Conservation (phyloP, 1,140 invertebrate species). For the Nixonia krombeini region DNA sequence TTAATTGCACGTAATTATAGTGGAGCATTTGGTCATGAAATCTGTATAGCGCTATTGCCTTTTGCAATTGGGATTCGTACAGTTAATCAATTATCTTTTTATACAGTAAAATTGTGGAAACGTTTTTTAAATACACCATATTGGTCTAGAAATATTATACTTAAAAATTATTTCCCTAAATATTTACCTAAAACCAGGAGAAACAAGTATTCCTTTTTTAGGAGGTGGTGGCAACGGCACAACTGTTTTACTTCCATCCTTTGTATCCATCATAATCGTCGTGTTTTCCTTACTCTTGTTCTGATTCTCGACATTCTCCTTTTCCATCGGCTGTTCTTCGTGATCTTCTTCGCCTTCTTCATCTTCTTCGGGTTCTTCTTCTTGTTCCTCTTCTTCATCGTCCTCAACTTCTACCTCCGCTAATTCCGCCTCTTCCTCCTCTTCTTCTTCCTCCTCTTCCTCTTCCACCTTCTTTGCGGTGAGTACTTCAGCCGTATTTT, state of each 20-base stretch:
- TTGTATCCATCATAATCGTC: conserved; percentile 15
- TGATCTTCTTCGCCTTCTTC: conserved; percentile 49
- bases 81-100: no score
- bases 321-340: conserved; percentile 38
- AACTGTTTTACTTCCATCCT: conserved; percentile 31
- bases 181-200: conserved; percentile 68
- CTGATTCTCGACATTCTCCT: conserved; percentile 49
- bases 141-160: no score
- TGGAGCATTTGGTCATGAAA: no score
- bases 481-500: no score
- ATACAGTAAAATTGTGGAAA: no score
- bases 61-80: no score
- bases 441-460: conserved; percentile 49
- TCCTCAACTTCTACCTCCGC: background rate
- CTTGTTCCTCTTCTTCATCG: conserved; percentile 50
- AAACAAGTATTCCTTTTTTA: conserved; percentile 71
- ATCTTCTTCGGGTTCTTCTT: conserved; percentile 46
- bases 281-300: conserved; percentile 28
- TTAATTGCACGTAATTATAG: no score
- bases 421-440: conserved; percentile 31
- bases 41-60: no score
- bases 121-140: no score
- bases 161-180: conserved; percentile 13
- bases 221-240: conserved; percentile 57
- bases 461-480: conserved; percentile 28